phyloP scores from a whole-genome alignment of 1,140 invertebrate genomes.

The Periplaneta americana region DNA sequence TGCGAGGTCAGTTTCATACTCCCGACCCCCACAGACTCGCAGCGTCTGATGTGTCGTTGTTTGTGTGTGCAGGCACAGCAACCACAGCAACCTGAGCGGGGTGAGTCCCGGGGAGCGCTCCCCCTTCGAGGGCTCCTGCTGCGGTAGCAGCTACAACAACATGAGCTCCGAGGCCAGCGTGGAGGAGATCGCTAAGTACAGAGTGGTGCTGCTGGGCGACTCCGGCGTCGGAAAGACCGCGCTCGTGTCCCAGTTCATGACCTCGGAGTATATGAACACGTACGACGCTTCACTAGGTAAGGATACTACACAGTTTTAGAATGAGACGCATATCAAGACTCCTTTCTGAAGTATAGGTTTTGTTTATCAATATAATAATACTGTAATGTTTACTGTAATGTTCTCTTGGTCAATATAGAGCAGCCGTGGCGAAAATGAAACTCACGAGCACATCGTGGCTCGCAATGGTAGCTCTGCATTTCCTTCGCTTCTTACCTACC shows the following conservation, averaged over 20 bases:
- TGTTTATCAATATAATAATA: too few relatives aligned
- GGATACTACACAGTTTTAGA: slow-evolving; percentile 24
- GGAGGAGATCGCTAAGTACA: slow-evolving; percentile 54
- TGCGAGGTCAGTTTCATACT: too few relatives aligned
- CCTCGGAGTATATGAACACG: slow-evolving; percentile 89
- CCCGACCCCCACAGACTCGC: too few relatives aligned
- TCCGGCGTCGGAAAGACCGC: slow-evolving; percentile 85
- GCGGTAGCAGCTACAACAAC: slow-evolving; percentile 64
- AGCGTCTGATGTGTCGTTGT: neutral
- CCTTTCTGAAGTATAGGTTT: too few relatives aligned
- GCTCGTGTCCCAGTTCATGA: slow-evolving; percentile 87
- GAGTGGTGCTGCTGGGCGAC: slow-evolving; percentile 78
- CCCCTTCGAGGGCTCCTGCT: slow-evolving; percentile 77
- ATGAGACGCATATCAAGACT: too few relatives aligned
- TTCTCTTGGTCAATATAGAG: too few relatives aligned
- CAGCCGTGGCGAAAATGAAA: too few relatives aligned
- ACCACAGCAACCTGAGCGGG: slow-evolving; percentile 21
- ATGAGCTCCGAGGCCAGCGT: slow-evolving; percentile 56
- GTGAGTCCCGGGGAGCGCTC: slow-evolving; percentile 67
- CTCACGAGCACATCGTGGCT: too few relatives aligned
- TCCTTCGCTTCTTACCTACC: too few relatives aligned
- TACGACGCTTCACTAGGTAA: slow-evolving; percentile 83
- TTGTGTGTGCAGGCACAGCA: slow-evolving; percentile 21
- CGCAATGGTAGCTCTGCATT: too few relatives aligned
- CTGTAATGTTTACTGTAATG: too few relatives aligned